These are phyloP conservation scores for Prunella strophiata DNA, from an alignment of 2,797 vertebrate genomes.

Conservation along the genomic window DNA sequence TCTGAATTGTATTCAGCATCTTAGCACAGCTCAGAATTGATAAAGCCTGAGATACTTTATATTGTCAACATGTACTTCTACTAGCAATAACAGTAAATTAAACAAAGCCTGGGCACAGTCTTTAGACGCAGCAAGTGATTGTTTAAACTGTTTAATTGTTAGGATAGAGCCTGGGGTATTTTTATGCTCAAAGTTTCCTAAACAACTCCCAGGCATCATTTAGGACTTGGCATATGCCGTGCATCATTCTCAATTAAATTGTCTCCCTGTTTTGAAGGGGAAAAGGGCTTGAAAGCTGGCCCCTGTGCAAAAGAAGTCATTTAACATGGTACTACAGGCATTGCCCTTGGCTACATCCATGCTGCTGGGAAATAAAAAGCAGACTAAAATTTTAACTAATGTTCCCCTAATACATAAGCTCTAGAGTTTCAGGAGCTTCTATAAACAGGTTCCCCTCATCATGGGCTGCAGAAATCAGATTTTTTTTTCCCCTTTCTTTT, in stretches of 20 bases:
- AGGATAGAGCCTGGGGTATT: not conserved
- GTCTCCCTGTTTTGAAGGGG: not conserved
- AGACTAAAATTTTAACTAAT: not conserved
- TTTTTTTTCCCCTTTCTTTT: not conserved
- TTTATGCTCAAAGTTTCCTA: slow-evolving; percentile 6
- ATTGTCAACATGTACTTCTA: not conserved
- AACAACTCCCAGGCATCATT: slow-evolving; percentile 42
- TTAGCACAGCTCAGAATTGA: not conserved
- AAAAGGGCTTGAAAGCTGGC: not conserved
- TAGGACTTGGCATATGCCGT: slow-evolving; percentile 8
- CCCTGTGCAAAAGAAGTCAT: not conserved
- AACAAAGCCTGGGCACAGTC: not conserved
- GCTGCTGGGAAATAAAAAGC: not conserved
- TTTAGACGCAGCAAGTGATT: not conserved
- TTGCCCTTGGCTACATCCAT: not conserved
- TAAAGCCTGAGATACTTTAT: not conserved
- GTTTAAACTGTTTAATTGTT: slow-evolving; percentile 26
- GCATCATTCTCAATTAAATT: not conserved
- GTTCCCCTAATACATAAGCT: not conserved
- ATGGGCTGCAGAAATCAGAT: not conserved
- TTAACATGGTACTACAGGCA: not conserved
- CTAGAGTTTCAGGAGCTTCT: not conserved
- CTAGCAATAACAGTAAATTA: not conserved
- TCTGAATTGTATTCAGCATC: not conserved
- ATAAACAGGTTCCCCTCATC: not conserved